phyloP scores from a whole-genome alignment of 2,888 invertebrate genomes.

The Empis stercorea region DNA sequence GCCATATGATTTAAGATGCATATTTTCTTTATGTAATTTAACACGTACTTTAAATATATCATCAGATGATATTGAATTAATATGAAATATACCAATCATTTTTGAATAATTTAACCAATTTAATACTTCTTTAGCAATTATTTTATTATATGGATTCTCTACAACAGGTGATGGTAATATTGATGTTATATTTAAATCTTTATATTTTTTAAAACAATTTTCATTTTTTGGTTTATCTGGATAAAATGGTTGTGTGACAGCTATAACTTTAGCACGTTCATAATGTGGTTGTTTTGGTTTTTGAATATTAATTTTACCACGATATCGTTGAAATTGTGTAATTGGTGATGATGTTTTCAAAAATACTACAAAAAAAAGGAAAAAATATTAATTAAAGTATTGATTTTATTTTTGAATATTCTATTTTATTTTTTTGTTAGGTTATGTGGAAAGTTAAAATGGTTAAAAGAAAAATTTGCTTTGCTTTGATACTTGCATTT shows the following conservation, averaged over 20 bases:
- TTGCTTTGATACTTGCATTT: too few species aligned
- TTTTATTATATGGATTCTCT: slow-evolving; percentile 57
- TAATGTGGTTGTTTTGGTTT: slow-evolving; percentile 58
- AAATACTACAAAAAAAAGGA: too few species aligned
- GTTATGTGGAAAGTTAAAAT: too few species aligned
- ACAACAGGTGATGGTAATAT: slow-evolving; percentile 22
- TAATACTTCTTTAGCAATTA: slow-evolving; percentile 57
- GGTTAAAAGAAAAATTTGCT: too few species aligned
- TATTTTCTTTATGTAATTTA: slow-evolving; percentile 48
- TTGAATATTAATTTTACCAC: slow-evolving; percentile 67
- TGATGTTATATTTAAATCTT: background rate
- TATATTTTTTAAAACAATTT: slow-evolving; percentile 38
- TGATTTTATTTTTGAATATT: too few species aligned
- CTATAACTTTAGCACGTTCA: slow-evolving; percentile 49
- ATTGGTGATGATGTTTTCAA: slow-evolving; percentile 36
- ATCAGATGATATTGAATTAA: slow-evolving; percentile 54
- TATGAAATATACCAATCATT: slow-evolving; percentile 58
- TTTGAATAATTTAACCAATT: slow-evolving; percentile 58
- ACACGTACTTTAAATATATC: slow-evolving; percentile 51
- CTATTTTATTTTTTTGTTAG: too few species aligned
- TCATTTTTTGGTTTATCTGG: slow-evolving; percentile 39
- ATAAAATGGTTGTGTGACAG: slow-evolving; percentile 51
- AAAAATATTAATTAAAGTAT: slow-evolving; percentile 14
- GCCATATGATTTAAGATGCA: slow-evolving; percentile 56
- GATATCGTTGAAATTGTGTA: slow-evolving; percentile 49